phyloP scores from a whole-genome alignment of 2,113 vertebrate species.

The Nothoprocta pentlandii region DNA sequence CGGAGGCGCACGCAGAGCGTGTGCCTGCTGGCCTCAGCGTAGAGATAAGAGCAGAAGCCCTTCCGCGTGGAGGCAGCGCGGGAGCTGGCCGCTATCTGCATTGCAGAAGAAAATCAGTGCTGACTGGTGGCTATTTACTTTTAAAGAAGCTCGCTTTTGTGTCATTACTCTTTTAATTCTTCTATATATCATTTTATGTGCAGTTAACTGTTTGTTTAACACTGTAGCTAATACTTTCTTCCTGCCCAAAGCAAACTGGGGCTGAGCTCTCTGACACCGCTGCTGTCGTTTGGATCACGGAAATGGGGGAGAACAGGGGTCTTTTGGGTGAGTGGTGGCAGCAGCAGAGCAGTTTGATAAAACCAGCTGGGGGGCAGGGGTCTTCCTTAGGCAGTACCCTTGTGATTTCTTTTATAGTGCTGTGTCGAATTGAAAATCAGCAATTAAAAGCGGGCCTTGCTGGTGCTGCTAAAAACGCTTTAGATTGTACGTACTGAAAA shows the following conservation, averaged over 20 bases:
- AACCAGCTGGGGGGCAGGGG: not conserved
- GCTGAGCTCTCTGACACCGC: not conserved
- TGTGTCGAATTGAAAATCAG: slow-evolving; percentile 5
- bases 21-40: not conserved
- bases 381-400: not conserved
- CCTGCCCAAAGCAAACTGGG: not conserved
- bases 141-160: not conserved
- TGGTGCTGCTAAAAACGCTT: slow-evolving; percentile 41
- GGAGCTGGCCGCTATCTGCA: not conserved
- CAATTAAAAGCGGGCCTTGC: not conserved
- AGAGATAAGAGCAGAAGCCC: not conserved
- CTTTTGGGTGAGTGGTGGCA: not conserved
- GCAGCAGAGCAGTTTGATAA: not conserved
- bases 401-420: not conserved
- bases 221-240: not conserved
- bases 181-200: not conserved
- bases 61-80: not conserved
- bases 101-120: not conserved
- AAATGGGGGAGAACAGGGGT: not conserved
- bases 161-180: not conserved
- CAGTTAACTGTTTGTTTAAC: fast-evolving
- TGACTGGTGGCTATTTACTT: not conserved
- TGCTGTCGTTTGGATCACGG: not conserved
- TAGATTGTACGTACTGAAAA: not conserved
- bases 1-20: not conserved